Base-by-base conservation (phyloP, 2,113 vertebrate genomes). In the Rhizomys pruinosus region DNA sequence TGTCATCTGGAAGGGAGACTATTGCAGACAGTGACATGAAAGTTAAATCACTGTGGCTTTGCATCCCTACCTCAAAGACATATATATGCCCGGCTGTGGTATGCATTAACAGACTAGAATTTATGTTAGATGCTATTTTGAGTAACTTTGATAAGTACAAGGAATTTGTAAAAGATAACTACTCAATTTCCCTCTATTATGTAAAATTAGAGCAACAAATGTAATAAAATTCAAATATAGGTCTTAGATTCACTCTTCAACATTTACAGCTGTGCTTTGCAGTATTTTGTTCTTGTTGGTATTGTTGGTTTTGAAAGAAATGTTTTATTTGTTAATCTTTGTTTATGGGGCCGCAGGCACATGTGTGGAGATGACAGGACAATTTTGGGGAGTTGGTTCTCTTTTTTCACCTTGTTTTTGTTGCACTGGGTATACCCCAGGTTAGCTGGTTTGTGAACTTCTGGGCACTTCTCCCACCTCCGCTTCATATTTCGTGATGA, bases 201-300 rank as follows among this genome's bases (percentile, higher is more conserved):
- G 55, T 37, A 78, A 88, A 63, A 27, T 16, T 27, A 77, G 20
- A n/a, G 16, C 63, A 80, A 84, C 27, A 82, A 71, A 88, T 78
- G 7, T 82, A 39, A 61, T 23, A 69, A 63, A 80, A 44, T 88
- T 77, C 55, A 82, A 52, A 3, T 52, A 61, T 37, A 29, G 32
- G 5, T 76, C 39, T 82, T 91, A 52, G 86, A 76, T 61, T 52
- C 55, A 59, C 32, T 78, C 15, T 71, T 17, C 25, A 90, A 63
- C 77, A 76, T 55, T 91, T 23, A 71, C 19, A 37, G n/a, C 22
- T 82, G 44, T 77, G 34, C 63, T 76, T 87, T 95, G n/a, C n/a
- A n/a, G n/a, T n/a, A n/a, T 34, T 10, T 19, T 59, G 7, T 61
- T 80, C 25, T 25, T 80, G 55, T 37, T 80, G 55, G 52, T 57